These are phyloP conservation scores for Phenacoccus solenopsis DNA, from an alignment of 1,140 invertebrate genomes.

Conservation along the genomic window DNA sequence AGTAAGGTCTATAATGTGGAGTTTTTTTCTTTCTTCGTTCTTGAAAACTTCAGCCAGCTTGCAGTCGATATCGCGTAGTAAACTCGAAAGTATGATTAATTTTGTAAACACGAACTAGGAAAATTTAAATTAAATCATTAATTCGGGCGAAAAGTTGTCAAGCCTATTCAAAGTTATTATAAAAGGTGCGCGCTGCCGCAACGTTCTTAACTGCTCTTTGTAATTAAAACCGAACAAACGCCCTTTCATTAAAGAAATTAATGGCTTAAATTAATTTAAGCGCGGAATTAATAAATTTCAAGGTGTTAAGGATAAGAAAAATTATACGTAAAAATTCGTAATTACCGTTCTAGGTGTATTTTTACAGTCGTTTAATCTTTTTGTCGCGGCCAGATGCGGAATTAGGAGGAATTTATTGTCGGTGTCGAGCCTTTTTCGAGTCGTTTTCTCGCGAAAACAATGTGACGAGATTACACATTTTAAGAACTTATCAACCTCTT, in stretches of 20 bases:
- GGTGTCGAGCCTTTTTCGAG: neutral
- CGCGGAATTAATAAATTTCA: slow-evolving; percentile 12
- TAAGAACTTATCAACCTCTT: no score
- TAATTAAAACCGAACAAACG: slow-evolving; percentile 18
- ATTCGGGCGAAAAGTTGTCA: slow-evolving; percentile 8
- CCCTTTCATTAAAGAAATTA: slow-evolving; percentile 14
- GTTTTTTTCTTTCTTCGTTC: neutral
- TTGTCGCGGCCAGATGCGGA: neutral
- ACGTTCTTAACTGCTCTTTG: neutral
- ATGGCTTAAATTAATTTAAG: slow-evolving; percentile 16
- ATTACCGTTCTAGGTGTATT: neutral
- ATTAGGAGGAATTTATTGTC: neutral
- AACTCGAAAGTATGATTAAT: neutral
- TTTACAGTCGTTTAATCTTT: neutral
- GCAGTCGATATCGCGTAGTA: neutral
- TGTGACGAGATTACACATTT: no score
- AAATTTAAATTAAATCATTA: slow-evolving; percentile 17
- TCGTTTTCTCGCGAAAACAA: no score
- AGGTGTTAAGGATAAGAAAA: slow-evolving; percentile 13
- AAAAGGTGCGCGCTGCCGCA: neutral
- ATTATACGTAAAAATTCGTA: slow-evolving; percentile 11
- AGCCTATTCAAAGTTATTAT: slow-evolving; percentile 9
- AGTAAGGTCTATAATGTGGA: no score
- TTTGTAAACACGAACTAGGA: neutral
- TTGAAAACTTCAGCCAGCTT: neutral